phyloP scores from a whole-genome alignment of 2,888 invertebrate genomes.

The Synanthedon andrenaeformis region DNA sequence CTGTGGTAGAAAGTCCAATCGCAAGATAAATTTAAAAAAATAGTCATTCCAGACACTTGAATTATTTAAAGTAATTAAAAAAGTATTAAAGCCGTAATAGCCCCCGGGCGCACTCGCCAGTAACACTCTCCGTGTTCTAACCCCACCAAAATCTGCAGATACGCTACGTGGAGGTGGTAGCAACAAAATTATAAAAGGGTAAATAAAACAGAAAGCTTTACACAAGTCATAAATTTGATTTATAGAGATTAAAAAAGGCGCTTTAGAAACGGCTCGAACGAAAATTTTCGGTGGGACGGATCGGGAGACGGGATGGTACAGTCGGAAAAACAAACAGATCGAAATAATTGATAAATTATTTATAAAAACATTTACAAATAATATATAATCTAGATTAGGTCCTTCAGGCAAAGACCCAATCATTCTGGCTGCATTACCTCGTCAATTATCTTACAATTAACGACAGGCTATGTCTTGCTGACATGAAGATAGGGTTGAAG shows the following conservation, averaged over 20 bases:
- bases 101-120: neutral
- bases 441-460: too few relatives aligned
- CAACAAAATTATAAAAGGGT: slow-evolving; percentile 69
- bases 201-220: slow-evolving; percentile 70
- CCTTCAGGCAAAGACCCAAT: too few relatives aligned
- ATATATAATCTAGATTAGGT: neutral
- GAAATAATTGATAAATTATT: neutral
- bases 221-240: slow-evolving; percentile 72
- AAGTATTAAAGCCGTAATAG: neutral
- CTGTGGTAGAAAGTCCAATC: too few relatives aligned
- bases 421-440: too few relatives aligned
- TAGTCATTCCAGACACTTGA: neutral
- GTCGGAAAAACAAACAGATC: slow-evolving; percentile 17
- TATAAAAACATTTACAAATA: neutral
- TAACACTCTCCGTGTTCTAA: slow-evolving; percentile 1
- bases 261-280: slow-evolving; percentile 69
- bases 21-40: too few relatives aligned
- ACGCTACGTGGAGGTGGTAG: slow-evolving; percentile 18
- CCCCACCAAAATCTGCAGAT: slow-evolving; percentile 18
- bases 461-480: too few relatives aligned
- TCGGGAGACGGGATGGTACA: slow-evolving; percentile 55
- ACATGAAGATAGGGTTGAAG: too few relatives aligned
- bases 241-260: slow-evolving; percentile 72
- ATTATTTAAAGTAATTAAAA: neutral
- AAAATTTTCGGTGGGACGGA: slow-evolving; percentile 68